phyloP scores from a whole-genome alignment of 2,113 vertebrate species.

The Channa maculata region DNA sequence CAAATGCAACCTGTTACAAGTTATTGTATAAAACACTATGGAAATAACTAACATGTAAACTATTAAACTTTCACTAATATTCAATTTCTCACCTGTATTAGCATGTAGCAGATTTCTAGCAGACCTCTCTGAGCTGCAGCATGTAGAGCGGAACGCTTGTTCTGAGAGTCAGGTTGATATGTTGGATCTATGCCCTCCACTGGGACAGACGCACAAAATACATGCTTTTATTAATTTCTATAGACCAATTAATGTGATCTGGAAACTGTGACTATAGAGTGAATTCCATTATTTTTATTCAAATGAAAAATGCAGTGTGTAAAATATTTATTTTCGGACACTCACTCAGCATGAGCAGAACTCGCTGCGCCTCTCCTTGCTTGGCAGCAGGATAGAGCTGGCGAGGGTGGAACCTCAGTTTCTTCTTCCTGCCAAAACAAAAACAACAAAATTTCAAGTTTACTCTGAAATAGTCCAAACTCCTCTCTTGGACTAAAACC shows the following conservation, averaged over 20 bases:
- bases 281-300: background rate
- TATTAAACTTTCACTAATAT: background rate
- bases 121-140: slow-evolving; percentile 90
- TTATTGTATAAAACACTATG: too few relatives aligned
- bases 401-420: slow-evolving; percentile 92
- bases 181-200: slow-evolving; percentile 93
- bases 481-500: background rate
- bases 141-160: slow-evolving; percentile 89
- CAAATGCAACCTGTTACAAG: too few relatives aligned
- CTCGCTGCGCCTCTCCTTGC: slow-evolving; percentile 91
- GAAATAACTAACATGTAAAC: too few relatives aligned
- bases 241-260: too few relatives aligned
- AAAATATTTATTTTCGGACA: slow-evolving; percentile 19
- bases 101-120: slow-evolving; percentile 90
- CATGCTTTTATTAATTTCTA: background rate
- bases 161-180: slow-evolving; percentile 91
- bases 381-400: slow-evolving; percentile 92
- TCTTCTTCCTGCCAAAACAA: slow-evolving; percentile 86
- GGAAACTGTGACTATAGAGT: background rate
- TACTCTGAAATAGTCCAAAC: background rate
- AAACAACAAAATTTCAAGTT: slow-evolving; percentile 13
- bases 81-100: slow-evolving; percentile 85
- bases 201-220: slow-evolving; percentile 54
- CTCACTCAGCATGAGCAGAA: slow-evolving; percentile 93
- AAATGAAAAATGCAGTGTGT: too few relatives aligned